These are phyloP conservation scores for Dendrocopos noguchii DNA, from an alignment of 2,113 vertebrate species.

Conservation along the genomic window DNA sequence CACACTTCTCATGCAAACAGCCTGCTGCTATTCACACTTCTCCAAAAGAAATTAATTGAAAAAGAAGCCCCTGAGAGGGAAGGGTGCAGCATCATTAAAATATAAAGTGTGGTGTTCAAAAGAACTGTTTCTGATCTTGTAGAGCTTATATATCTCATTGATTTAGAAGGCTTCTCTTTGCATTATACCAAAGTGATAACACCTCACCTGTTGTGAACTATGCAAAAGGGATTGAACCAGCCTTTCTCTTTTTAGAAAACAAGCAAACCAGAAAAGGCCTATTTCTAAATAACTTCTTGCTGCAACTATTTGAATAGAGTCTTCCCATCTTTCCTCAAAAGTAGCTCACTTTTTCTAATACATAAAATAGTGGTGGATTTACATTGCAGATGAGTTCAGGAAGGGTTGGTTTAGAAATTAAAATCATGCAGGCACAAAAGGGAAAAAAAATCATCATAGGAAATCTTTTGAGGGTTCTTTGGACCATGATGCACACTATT, in stretches of 20 bases:
- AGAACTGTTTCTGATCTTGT: background rate
- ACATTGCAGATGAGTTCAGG: background rate
- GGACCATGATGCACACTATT: background rate
- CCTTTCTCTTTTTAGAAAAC: background rate
- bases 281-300: background rate
- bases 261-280: background rate
- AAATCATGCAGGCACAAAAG: background rate
- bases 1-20: conserved; percentile 47
- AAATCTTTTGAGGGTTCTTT: background rate
- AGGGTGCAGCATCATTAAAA: conserved; percentile 42
- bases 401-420: background rate
- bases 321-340: background rate
- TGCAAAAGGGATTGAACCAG: background rate
- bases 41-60: conserved; percentile 39
- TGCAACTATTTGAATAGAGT: background rate
- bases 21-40: conserved; percentile 28
- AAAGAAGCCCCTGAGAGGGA: conserved; percentile 34
- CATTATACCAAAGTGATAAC: background rate
- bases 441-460: background rate
- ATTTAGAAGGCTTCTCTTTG: background rate
- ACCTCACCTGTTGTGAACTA: background rate
- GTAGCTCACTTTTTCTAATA: background rate
- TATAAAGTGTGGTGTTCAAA: background rate
- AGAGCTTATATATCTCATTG: background rate
- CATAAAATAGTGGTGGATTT: background rate